Conservation (phyloP, 2,797 vertebrate genomes). For the Ctenochaetus hawaiiensis region DNA sequence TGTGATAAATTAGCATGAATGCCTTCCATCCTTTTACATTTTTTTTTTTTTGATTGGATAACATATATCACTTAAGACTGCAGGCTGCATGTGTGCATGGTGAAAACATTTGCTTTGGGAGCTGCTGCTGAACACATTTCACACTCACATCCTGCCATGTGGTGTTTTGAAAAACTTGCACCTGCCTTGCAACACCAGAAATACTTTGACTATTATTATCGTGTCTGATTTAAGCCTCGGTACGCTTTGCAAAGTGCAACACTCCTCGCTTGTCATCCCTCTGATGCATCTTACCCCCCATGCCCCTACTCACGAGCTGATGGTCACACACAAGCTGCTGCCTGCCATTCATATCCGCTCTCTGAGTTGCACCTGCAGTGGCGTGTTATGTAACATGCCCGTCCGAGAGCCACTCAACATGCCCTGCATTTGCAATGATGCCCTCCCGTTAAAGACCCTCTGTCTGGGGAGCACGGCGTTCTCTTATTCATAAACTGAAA, state of each 20-base stretch:
- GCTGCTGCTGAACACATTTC: conserved; percentile 23
- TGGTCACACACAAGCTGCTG: conserved; percentile 69
- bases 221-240: conserved; percentile 26
- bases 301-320: conserved; percentile 44
- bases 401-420: conserved; percentile 40
- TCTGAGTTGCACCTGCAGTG: conserved; percentile 69
- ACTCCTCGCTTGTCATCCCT: conserved; percentile 37
- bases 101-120: conserved; percentile 15
- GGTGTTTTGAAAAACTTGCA: conserved; percentile 42
- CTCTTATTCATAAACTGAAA: conserved; percentile 73
- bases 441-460: conserved; percentile 53
- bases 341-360: conserved; percentile 66
- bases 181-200: conserved; percentile 32
- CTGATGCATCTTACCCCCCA: conserved; percentile 9
- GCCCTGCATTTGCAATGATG: conserved; percentile 56
- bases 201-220: conserved; percentile 32
- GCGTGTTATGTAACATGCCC: conserved; percentile 53
- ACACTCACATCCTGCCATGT: conserved; percentile 1
- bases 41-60: not conserved
- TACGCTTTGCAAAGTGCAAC: conserved; percentile 1
- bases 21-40: not conserved
- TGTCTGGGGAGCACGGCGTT: conserved; percentile 44
- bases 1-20: not conserved
- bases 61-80: not conserved
- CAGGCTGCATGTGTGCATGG: not conserved